Percentiles rank a stretch among this genome's conserved stretches.
Conservation (phyloP, 2,888 invertebrate genomes). For the Lasioglossum villosulum region DNA sequence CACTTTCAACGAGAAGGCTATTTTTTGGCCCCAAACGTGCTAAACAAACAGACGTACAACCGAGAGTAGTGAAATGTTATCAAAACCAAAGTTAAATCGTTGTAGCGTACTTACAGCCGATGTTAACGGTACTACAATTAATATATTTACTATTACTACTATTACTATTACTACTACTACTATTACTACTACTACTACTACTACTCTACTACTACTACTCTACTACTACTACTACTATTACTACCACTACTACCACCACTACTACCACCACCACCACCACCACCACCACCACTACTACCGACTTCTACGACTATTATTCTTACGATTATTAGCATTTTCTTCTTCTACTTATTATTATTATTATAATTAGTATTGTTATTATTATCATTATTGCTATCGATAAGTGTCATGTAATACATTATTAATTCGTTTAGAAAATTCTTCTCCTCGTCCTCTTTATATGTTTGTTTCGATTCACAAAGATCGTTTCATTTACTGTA, state of each 20-base stretch:
- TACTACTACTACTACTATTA: conserved; percentile 61
- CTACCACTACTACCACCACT: not conserved
- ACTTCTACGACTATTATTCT: not conserved
- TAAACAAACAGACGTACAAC: conserved; percentile 33
- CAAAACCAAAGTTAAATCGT: conserved; percentile 63
- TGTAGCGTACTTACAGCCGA: conserved; percentile 66
- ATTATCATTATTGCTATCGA: conserved; percentile 76
- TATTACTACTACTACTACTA: conserved; percentile 74
- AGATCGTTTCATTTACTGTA: not conserved
- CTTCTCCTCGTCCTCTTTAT: not conserved
- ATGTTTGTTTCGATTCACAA: not conserved
- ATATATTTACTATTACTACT: conserved; percentile 78
- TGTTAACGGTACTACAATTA: conserved; percentile 70
- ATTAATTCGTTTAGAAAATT: conserved; percentile 75
- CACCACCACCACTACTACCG: not conserved
- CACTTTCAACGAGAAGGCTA: conserved; percentile 32
- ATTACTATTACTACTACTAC: conserved; percentile 59
- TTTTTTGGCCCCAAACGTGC: conserved; percentile 29
- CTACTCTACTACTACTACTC: conserved; percentile 60
- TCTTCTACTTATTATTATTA: not conserved
- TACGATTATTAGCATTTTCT: not conserved
- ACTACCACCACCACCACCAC: not conserved
- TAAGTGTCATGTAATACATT: conserved; percentile 75
- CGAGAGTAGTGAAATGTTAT: conserved; percentile 51
- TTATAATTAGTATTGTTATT: conserved; percentile 69